A percentile compares a stretch with the other conserved stretches of the same genome.
phyloP scores from a whole-genome alignment of 2,888 invertebrate species.

The Luffia ferchaultella region DNA sequence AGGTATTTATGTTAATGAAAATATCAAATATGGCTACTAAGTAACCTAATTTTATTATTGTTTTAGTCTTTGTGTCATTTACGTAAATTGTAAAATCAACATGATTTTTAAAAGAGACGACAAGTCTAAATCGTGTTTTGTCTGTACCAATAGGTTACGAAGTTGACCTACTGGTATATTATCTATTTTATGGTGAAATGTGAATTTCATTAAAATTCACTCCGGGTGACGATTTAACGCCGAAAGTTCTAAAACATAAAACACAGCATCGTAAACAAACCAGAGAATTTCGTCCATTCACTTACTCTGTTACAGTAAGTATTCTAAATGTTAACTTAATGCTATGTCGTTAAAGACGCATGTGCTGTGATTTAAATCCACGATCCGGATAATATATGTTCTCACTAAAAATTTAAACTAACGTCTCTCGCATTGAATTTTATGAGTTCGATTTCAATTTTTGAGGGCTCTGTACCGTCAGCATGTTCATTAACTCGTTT shows the following conservation, averaged over 20 bases:
- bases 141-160: too few relatives aligned
- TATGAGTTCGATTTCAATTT: neutral
- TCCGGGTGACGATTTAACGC: slow-evolving; percentile 28
- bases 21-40: too few relatives aligned
- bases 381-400: neutral
- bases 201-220: slow-evolving; percentile 44
- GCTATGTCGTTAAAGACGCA: neutral
- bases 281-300: neutral
- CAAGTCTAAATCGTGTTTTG: too few relatives aligned
- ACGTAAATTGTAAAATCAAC: too few relatives aligned
- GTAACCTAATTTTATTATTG: too few relatives aligned
- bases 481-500: too few relatives aligned
- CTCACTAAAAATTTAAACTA: neutral
- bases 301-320: neutral
- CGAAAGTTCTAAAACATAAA: slow-evolving; percentile 14
- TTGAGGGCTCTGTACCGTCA: neutral
- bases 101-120: too few relatives aligned
- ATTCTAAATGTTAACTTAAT: neutral
- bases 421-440: neutral
- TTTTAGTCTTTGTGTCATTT: too few relatives aligned
- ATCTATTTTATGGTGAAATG: slow-evolving; percentile 24
- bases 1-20: too few relatives aligned
- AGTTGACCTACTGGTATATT: too few relatives aligned
- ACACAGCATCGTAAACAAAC: neutral
- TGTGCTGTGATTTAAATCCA: neutral